Conservation (phyloP, 2,888 invertebrate genomes). For the Sinodicranocentrus sp. region DNA sequence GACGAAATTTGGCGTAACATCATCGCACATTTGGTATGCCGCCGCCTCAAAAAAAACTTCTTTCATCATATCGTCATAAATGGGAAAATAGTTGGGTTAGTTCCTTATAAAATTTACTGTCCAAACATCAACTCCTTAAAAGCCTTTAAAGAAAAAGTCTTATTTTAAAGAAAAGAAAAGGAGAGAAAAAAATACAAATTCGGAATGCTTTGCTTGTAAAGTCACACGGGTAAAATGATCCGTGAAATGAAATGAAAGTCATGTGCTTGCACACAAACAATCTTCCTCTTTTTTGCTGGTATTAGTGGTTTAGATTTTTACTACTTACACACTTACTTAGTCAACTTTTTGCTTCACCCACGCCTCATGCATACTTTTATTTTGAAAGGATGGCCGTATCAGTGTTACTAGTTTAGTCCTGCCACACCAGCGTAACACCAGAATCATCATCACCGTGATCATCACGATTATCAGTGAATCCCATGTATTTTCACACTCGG, state of each 20-base stretch:
- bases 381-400: background rate
- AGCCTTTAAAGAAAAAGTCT: background rate
- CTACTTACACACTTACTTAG: slow-evolving; percentile 22
- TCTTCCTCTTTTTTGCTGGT: background rate
- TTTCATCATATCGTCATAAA: no score
- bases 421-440: slow-evolving; percentile 15
- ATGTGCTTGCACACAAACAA: slow-evolving; percentile 5
- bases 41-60: no score
- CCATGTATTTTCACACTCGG: slow-evolving; percentile 24
- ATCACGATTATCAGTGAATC: slow-evolving; percentile 25
- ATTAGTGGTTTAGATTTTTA: slow-evolving; percentile 10
- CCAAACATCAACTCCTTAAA: no score
- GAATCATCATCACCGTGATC: slow-evolving; percentile 16
- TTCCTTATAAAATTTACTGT: no score
- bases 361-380: background rate
- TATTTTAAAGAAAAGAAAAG: background rate
- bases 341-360: slow-evolving; percentile 10
- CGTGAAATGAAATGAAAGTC: slow-evolving; percentile 27
- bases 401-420: slow-evolving; percentile 23
- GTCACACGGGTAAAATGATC: slow-evolving; percentile 3
- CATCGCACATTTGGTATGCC: no score
- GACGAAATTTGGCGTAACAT: no score
- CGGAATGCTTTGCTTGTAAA: background rate
- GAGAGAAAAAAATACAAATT: no score
- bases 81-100: no score